Conservation (phyloP, 1,140 invertebrate genomes). For the Ooceraea biroi region DNA sequence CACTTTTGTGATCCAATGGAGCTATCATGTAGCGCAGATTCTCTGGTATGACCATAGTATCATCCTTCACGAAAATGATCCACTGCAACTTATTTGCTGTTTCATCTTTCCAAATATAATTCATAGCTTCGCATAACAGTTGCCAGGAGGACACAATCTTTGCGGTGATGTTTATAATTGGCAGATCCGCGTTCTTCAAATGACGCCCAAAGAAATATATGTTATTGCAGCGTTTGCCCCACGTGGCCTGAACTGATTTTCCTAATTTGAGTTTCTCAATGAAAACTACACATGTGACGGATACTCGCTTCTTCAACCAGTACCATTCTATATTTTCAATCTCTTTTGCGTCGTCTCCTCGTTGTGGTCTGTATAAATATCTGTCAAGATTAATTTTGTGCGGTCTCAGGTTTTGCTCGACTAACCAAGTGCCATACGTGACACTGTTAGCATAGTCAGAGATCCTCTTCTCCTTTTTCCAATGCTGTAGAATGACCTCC, state of each 20-base stretch:
- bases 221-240: constrained; percentile 82
- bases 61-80: constrained; percentile 86
- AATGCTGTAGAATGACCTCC: constrained; percentile 47
- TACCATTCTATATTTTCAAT: constrained; percentile 76
- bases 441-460: constrained; percentile 25
- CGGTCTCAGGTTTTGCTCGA: constrained; percentile 66
- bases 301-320: constrained; percentile 79
- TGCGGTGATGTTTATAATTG: constrained; percentile 77
- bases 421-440: constrained; percentile 77
- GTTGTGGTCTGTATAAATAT: constrained; percentile 72
- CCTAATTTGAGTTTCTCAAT: constrained; percentile 80
- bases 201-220: constrained; percentile 81
- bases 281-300: constrained; percentile 82
- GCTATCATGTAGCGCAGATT: constrained; percentile 85
- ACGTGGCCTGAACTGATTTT: constrained; percentile 79
- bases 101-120: constrained; percentile 76
- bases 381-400: constrained; percentile 76
- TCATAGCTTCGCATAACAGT: constrained; percentile 83
- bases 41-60: constrained; percentile 86
- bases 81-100: constrained; percentile 77
- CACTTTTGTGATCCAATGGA: constrained; percentile 78
- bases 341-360: constrained; percentile 25
- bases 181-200: constrained; percentile 63
- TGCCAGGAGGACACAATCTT: constrained; percentile 85
- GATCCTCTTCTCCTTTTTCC: constrained; percentile 40